phyloP scores from a whole-genome alignment of 1,140 invertebrate genomes.

The Papilio polyxenes region DNA sequence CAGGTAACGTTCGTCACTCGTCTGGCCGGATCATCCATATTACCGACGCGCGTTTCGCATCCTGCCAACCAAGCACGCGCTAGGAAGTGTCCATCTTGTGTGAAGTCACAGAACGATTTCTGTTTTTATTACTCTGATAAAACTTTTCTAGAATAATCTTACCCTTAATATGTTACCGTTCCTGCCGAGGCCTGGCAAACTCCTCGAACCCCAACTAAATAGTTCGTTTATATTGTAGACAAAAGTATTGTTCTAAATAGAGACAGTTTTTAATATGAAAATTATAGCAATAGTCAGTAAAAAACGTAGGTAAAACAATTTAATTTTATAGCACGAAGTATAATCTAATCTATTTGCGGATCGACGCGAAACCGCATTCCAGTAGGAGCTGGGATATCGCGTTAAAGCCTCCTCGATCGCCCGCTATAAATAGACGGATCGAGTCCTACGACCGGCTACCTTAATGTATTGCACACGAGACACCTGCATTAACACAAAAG shows the following conservation, averaged over 20 bases:
- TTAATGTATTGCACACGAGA: slow-evolving; percentile 37
- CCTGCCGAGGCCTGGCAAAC: neutral
- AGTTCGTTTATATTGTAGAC: neutral
- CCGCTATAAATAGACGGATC: slow-evolving; percentile 65
- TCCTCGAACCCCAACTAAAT: neutral
- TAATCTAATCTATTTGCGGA: slow-evolving; percentile 65
- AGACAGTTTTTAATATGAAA: neutral
- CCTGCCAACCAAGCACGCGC: slow-evolving; percentile 64
- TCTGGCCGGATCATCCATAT: slow-evolving; percentile 76
- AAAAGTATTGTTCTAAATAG: neutral
- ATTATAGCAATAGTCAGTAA: neutral
- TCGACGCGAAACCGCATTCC: slow-evolving; percentile 76
- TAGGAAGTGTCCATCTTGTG: slow-evolving; percentile 71
- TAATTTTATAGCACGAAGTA: slow-evolving; percentile 13
- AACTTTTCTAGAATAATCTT: neutral
- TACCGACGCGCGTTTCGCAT: slow-evolving; percentile 68
- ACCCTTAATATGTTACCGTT: neutral
- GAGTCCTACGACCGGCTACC: slow-evolving; percentile 54
- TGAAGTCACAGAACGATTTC: slow-evolving; percentile 12
- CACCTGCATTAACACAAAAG: slow-evolving; percentile 46
- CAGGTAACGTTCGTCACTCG: slow-evolving; percentile 63
- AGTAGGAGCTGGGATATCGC: slow-evolving; percentile 67
- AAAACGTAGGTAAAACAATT: neutral
- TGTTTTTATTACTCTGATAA: slow-evolving; percentile 3
- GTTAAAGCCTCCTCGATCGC: slow-evolving; percentile 64